Base-by-base conservation (phyloP, 1,140 invertebrate genomes). In the Leptonema lineaticorne region DNA sequence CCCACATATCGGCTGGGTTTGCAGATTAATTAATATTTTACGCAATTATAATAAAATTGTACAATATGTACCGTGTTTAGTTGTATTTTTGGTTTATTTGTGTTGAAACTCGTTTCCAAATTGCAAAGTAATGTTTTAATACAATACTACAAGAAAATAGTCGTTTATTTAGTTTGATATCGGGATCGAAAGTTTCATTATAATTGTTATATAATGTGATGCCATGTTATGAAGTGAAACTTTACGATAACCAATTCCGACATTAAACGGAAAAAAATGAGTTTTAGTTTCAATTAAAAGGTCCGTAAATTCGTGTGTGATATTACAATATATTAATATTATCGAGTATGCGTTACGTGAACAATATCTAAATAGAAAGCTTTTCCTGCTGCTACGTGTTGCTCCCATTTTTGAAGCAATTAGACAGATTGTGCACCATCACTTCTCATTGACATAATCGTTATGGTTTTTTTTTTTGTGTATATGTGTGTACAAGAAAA, bases 321-420 rank as follows among this genome's bases (percentile, higher is more conserved):
- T 20, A 26, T 41, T 3, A 48, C 1, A 48, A 20, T 48, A 48
- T 48, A 9, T 48, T 7, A 7, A 53, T n/a, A 53, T 53, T 18
- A 53, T 53, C 50, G 50, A 53, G 14, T 24, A 8, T 11, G 24
- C 22, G 50, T 53, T 53, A 53, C 50, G 50, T 53, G 50, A 53
- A 53, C 50, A 53, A 53, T 53, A 24, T 53, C 50, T 4, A 53
- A 64, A 50, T 64, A 64, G 62, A 64, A 64, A 64, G 62, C 62
- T 27, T 64, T 64, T 64, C 62, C 62, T 64, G 45, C 20, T n/a
- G 14, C 46, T 22, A 18, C 14, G 2, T 29, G 22, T 27, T 63
- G 59, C 24, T 50, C 62, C 28, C 62, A 64, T 64, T 64, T 64
- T 50, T 3, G 59, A 28, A 22, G 62, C 62, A 64, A 64, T 64